Evolutionary conservation across 2,888 invertebrate species (phyloP).

Genomic region (Drosophila algonquin): DNA sequence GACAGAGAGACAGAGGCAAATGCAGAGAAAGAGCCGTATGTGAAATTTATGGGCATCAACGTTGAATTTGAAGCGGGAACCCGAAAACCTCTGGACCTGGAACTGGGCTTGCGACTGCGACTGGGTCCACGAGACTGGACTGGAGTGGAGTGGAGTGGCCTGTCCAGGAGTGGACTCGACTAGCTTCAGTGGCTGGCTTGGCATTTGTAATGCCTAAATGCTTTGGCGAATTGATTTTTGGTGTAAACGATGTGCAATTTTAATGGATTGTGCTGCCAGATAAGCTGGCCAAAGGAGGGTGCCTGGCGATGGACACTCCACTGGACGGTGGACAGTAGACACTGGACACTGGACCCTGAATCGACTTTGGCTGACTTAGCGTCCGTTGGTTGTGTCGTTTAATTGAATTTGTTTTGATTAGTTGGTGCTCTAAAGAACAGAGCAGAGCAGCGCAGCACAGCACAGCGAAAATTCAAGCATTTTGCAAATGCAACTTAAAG

Average conservation of each 20-base stretch:
- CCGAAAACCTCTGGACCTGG: conserved; percentile 41
- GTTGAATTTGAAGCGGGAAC: conserved; percentile 80
- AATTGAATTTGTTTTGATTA: conserved; percentile 81
- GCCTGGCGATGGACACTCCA: conserved; percentile 5
- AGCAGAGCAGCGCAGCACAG: too few relatives aligned
- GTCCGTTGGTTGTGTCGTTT: conserved; percentile 67
- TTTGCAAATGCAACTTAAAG: conserved; percentile 65
- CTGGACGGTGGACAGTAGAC: background rate
- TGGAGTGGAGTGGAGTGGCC: background rate
- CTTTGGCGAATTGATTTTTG: conserved; percentile 84
- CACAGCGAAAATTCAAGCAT: conserved; percentile 11
- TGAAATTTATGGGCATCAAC: conserved; percentile 83
- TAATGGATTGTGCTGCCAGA: conserved; percentile 84
- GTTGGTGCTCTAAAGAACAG: conserved; percentile 41
- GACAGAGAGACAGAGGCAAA: conserved; percentile 1
- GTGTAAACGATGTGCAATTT: conserved; percentile 84
- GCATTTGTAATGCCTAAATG: conserved; percentile 83
- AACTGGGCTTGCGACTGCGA: conserved; percentile 25
- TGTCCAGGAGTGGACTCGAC: conserved; percentile 28
- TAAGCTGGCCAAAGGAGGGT: conserved; percentile 69
- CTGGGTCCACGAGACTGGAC: background rate
- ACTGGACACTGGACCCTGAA: background rate
- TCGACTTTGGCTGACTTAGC: conserved; percentile 21
- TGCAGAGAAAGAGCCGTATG: conserved; percentile 55
- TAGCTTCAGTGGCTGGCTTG: conserved; percentile 65